Base-by-base conservation (phyloP, 2,888 invertebrate species). In the Adelognathus sp. region DNA sequence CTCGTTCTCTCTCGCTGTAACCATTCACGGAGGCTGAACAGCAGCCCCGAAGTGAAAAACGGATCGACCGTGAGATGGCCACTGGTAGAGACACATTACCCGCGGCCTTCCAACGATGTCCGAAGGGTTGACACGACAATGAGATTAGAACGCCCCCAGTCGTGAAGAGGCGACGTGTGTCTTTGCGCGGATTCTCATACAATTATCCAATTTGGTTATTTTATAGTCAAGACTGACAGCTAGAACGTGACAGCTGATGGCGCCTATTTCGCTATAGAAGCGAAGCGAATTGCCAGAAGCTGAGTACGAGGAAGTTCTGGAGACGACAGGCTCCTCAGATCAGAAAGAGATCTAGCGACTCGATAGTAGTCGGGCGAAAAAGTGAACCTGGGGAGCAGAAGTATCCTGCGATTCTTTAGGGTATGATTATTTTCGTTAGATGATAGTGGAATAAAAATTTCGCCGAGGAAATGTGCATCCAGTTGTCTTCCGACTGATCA, bases 31-130 rank as follows among this genome's bases (percentile, higher is more conserved):
- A 16, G 41, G 18, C 39, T 63, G 33, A 27, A 41, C 70, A 66
- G 58, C 58, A 54, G 50, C 61, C 58, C 41, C 33, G 52, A 66
- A 60, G 46, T 58, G 60, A 71, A 50, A 66, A 76, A 71, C 79
- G 77, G 83, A 84, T 80, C 79, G 81, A 82, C 77, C 79, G 76
- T 77, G 29, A 79, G 61, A 73, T 79, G 81, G 76, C 81, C 81
- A 78, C 82, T 84, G 84, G 82, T 84, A 84, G 77, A 82, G 84
- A 82, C 71, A 80, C 82, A 84, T 84, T 81, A 81, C 80, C 67
- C 72, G 73, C 69, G 76, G 77, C 54, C 71, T 61, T 18, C 46
- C 77, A 46, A 80, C 67, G 76, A 82, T 78, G 63, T 75, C 79
- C 61, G 60, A 63, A 77, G 69, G 77, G 58, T 71, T 66, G 76